A percentile compares a stretch with the other conserved stretches of the same genome.
These are phyloP conservation scores for Aptenodytes patagonicus DNA, from an alignment of 2,113 vertebrate species.

Conservation along the genomic window DNA sequence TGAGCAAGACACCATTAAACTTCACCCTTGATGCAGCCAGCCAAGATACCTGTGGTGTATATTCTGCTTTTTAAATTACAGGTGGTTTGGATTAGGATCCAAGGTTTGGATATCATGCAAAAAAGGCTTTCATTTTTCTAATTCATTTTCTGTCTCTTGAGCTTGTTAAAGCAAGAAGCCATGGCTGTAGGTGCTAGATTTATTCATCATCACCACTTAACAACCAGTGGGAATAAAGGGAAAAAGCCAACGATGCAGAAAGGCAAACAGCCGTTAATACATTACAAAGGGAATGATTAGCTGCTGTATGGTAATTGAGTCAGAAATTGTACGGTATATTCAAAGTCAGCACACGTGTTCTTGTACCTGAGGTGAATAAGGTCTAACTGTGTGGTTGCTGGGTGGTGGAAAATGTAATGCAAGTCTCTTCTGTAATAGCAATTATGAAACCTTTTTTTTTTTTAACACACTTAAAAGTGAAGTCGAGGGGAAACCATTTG, in stretches of 20 bases:
- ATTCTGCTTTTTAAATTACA: not conserved
- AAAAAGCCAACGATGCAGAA: not conserved
- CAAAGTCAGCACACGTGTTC: not conserved
- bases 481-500: not conserved
- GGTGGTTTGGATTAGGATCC: not conserved
- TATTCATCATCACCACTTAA: not conserved
- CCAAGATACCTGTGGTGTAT: slow-evolving; percentile 23
- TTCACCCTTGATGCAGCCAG: not conserved
- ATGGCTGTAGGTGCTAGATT: not conserved
- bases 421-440: not conserved
- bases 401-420: not conserved
- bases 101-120: not conserved
- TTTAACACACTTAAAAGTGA: not conserved
- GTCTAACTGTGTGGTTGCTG: not conserved
- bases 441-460: not conserved
- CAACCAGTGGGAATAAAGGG: not conserved
- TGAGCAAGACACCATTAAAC: not conserved
- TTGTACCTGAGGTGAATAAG: not conserved
- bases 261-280: not conserved
- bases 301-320: not conserved
- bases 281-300: not conserved
- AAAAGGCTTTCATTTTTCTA: not conserved
- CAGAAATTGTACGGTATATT: not conserved
- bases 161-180: not conserved
- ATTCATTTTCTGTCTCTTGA: not conserved